Evolutionary conservation across 2,113 vertebrate genomes (phyloP), one percentile per base, ranked within the genome.

Genomic region (Raja brachyura): DNA sequence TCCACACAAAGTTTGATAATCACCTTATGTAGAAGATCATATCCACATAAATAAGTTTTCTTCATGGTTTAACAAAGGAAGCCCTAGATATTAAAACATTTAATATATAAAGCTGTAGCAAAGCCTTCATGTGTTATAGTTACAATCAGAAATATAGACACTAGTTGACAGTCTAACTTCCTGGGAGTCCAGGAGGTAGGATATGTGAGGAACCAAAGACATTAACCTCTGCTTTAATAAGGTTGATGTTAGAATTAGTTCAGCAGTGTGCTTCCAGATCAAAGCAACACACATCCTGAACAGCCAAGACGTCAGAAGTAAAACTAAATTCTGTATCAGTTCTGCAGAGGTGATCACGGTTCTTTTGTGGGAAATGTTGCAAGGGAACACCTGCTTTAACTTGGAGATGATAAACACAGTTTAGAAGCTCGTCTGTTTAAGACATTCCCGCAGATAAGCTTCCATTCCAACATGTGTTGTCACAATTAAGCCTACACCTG

Each of bases 31-130:
- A 92, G 90, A 92, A 73, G 33, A 73, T 92, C 68, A 54, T 68
- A 92, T 74, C 90, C 68, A 92, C 90, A 92, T 92, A 92, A 92
- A 92, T 92, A 92, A 54, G 90, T 92, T 73, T 61, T 92, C 88
- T 68, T 92, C 88, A 92, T 92, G 3, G 31, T 68, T 92, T 92
- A 92, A 73, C 66, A 92, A 90, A 86, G 56, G 56, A 86, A 92
- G 66, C 68, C 33, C 66, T 92, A 70, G 33, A 48, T 92, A 92
- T 70, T 39, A 73, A 92, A 92, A 92, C 90, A 25, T 70, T 33
- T 92, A 73, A 70, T 70, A 54, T 92, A 92, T 92, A 73, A 92
- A 92, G 90, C 68, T 25, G 68, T 92, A 92, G 90, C 90, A 92
- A 74, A 74, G 66, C 90, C 68, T 92, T 74, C 90, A 74, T 92